These are phyloP conservation scores for Calcarius ornatus DNA, from an alignment of 2,113 vertebrate genomes.

Conservation along the genomic window DNA sequence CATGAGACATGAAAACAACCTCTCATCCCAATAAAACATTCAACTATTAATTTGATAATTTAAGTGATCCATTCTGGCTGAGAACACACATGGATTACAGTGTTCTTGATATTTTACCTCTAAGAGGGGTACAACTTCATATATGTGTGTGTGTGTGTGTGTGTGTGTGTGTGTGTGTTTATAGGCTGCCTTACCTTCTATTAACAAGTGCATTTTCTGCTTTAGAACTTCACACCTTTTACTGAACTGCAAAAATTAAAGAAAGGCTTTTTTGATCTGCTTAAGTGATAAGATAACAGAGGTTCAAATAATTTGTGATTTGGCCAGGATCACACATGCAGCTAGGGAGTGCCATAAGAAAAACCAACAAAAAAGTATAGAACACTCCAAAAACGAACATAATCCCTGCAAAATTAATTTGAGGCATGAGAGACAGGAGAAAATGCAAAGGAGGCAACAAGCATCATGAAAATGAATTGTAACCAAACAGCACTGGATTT, in stretches of 20 bases:
- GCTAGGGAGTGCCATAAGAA: not conserved
- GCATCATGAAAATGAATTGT: not conserved
- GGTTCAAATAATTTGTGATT: not conserved
- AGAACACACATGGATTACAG: not conserved
- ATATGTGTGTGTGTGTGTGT: too few relatives aligned
- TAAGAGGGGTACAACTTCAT: not conserved
- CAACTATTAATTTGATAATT: not conserved
- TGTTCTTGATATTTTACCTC: not conserved
- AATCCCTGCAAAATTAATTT: not conserved
- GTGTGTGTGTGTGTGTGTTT: too few relatives aligned
- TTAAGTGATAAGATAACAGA: not conserved
- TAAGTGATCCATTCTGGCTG: not conserved
- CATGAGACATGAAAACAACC: not conserved
- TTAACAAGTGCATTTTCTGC: not conserved
- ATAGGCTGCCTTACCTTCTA: not conserved
- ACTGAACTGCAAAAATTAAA: not conserved
- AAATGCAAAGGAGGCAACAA: not conserved
- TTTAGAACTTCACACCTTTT: not conserved
- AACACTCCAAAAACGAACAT: not conserved
- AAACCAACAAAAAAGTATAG: not conserved
- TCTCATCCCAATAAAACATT: not conserved
- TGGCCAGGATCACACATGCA: not conserved
- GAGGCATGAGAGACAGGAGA: not conserved
- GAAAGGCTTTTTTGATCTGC: not conserved
- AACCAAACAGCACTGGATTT: not conserved